phyloP scores from a whole-genome alignment of 2,113 vertebrate species.

The Mesembrinibis cayennensis region DNA sequence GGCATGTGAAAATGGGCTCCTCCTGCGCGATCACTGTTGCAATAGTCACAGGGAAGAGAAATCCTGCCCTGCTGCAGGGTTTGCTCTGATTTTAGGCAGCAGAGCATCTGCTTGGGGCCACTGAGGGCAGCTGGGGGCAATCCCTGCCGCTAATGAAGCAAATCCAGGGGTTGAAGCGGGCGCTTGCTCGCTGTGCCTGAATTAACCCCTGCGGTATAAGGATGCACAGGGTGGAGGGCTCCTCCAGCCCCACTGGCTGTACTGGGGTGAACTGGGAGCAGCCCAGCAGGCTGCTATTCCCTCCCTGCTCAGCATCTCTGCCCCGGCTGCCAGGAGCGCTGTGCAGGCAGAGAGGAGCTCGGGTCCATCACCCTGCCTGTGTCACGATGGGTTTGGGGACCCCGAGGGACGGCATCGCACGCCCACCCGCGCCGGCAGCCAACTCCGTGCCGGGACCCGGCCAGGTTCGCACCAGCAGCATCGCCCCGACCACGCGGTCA shows the following conservation, averaged over 20 bases:
- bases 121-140: neutral
- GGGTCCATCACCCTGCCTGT: neutral
- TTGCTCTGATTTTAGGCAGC: neutral
- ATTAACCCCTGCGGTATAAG: neutral
- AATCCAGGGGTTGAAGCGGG: neutral
- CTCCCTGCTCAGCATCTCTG: neutral
- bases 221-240: neutral
- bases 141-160: neutral
- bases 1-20: neutral
- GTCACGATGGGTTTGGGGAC: neutral
- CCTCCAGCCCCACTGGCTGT: neutral
- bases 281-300: neutral
- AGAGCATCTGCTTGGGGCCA: neutral
- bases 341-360: neutral
- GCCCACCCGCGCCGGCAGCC: fast-evolving
- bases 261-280: neutral
- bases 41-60: fast-evolving
- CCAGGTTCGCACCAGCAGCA: neutral
- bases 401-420: fast-evolving
- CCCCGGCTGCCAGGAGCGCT: fast-evolving
- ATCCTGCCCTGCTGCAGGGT: fast-evolving
- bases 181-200: neutral
- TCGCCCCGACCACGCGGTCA: fast-evolving
- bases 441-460: fast-evolving
- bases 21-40: fast-evolving